Base-by-base conservation (phyloP, 2,113 vertebrate species). In the Cinclus mexicanus region DNA sequence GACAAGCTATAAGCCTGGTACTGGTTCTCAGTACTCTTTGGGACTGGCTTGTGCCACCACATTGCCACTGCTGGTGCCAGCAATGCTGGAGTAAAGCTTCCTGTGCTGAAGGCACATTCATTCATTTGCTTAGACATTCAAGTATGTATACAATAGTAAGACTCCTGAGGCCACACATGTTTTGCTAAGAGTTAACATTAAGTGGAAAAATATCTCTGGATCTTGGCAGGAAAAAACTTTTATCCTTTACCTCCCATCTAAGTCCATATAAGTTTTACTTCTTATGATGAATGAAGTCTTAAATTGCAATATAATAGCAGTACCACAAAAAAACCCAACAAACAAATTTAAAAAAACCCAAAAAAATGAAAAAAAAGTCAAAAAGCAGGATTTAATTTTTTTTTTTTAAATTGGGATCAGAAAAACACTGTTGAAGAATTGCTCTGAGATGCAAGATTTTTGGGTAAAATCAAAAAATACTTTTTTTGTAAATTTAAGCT, bases 171-270 rank as follows among this genome's bases (percentile, higher is more conserved):
- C 35, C 44, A 44, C 37, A n/a, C 4, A 11, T 2, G 3, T 53
- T 89, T 92, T 60, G 10, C 53, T 64, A 28, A 28, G 6, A 80
- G 46, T 57, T 77, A 94, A 68, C 1, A 4, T 29, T 39, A 69
- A 67, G 55, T 29, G 33, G 52, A 26, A 89, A 92, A 92, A 86
- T 28, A 49, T 1, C 23, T 16, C 86, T 21, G 31, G 49, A 35
- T 61, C 59, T 92, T 53, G 31, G 12, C 26, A 72, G 46, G 60
- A 47, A 86, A 39, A 21, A 79, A 24, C 44, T 56, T 83, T 23
- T 7, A 10, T 7, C 6, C 3, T 12, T 14, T 7, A 7, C 8
- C 2, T 9, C 16, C 14, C 41, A 64, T 12, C 12, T 65, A n/a
- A 77, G 41, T 72, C 29, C 22, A 65, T 2, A 14, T 21, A 47